Evolutionary conservation across 2,888 invertebrate genomes (phyloP).

Genomic region (Troides aeacus): DNA sequence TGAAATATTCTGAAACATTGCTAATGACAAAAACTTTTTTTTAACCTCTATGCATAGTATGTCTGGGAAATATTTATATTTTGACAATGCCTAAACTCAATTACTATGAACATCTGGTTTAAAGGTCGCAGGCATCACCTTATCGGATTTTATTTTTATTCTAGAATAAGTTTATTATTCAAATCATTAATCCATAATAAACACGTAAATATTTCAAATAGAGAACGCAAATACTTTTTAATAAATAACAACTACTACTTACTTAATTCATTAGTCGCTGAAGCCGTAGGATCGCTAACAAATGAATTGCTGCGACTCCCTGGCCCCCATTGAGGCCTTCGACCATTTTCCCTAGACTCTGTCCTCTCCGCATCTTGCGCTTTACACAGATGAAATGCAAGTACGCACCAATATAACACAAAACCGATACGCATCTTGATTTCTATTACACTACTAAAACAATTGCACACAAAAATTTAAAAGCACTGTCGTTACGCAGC

Average conservation of each 20-base stretch:
- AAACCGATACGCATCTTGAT: constrained; percentile 78
- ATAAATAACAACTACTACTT: constrained; percentile 50
- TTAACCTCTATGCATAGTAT: neutral
- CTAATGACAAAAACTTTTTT: neutral
- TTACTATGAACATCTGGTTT: constrained; percentile 38
- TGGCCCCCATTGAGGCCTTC: constrained; percentile 71
- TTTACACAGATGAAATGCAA: constrained; percentile 73
- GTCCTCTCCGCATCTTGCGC: constrained; percentile 73
- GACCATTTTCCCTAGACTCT: constrained; percentile 64
- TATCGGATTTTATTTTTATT: constrained; percentile 1
- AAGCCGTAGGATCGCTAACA: constrained; percentile 54
- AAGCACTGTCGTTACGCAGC: constrained; percentile 53
- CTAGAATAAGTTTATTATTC: neutral
- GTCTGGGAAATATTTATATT: neutral
- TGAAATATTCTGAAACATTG: neutral
- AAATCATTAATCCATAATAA: neutral
- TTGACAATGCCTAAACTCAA: constrained; percentile 29
- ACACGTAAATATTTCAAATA: neutral
- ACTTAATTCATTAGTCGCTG: constrained; percentile 72
- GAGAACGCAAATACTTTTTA: constrained; percentile 9
- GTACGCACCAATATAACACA: constrained; percentile 76
- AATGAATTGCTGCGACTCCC: constrained; percentile 62
- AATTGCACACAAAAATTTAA: constrained; percentile 59
- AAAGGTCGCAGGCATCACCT: constrained; percentile 34
- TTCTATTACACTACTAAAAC: constrained; percentile 61